Percentiles rank a stretch among this genome's conserved stretches.
Conservation (phyloP, 2,888 invertebrate genomes). For the Ecliptopera silaceata region DNA sequence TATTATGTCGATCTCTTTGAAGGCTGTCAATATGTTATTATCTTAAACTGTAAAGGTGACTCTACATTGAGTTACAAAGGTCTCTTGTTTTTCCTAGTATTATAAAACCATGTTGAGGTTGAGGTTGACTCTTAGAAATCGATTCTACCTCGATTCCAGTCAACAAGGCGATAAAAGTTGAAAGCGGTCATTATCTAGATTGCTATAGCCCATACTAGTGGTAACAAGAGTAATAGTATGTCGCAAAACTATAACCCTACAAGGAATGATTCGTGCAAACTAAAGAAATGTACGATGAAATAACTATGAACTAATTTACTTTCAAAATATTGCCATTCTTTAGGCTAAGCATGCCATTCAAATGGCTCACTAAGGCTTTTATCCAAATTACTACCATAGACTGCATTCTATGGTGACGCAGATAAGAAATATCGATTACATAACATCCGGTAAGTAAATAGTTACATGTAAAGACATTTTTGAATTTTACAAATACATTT, state of each 20-base stretch:
- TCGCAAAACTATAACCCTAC: conserved; percentile 48
- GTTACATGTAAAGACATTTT: conserved; percentile 35
- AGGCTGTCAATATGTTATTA: background rate
- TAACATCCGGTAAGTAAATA: conserved; percentile 31
- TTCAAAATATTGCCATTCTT: conserved; percentile 51
- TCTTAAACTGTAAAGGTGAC: conserved; percentile 5
- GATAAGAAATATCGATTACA: conserved; percentile 35
- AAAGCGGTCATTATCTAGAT: conserved; percentile 30
- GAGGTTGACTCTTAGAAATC: conserved; percentile 25
- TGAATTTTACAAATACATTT: conserved; percentile 47
- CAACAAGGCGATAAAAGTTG: conserved; percentile 24
- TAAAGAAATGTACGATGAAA: conserved; percentile 74
- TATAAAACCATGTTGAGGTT: conserved; percentile 31
- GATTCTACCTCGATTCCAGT: conserved; percentile 27
- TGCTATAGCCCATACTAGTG: conserved; percentile 18
- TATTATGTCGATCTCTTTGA: background rate
- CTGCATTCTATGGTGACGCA: conserved; percentile 26
- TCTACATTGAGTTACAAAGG: background rate
- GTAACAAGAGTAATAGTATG: conserved; percentile 18
- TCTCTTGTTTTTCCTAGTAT: background rate
- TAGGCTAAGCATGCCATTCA: conserved; percentile 30
- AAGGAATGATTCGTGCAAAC: conserved; percentile 86
- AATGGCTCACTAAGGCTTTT: conserved; percentile 24
- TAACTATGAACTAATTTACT: conserved; percentile 50
- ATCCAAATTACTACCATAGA: conserved; percentile 27